Evolutionary conservation across 1,140 invertebrate genomes (phyloP).

Genomic region (Drosophila tristis): DNA sequence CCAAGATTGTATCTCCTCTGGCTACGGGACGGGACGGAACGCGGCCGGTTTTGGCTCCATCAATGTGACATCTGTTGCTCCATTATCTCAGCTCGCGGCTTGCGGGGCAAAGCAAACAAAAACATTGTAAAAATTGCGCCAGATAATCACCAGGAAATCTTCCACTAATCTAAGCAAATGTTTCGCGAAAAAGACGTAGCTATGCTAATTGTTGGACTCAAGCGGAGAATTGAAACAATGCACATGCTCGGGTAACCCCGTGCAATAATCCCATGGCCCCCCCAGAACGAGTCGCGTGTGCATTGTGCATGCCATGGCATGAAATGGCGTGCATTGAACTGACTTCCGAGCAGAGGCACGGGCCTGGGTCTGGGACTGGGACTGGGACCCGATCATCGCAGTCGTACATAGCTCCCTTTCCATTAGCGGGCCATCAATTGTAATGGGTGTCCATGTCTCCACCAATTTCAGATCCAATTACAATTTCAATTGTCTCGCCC

Average conservation of each 20-base stretch:
- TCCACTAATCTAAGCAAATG: too few species aligned
- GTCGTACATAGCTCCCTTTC: constrained; percentile 21
- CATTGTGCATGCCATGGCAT: constrained; percentile 21
- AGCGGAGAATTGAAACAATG: too few species aligned
- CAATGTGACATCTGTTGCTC: constrained; percentile 48
- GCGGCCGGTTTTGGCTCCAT: constrained; percentile 2
- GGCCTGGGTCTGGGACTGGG: too few species aligned
- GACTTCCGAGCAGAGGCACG: constrained; percentile 34
- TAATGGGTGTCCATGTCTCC: constrained; percentile 29
- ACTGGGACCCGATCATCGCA: constrained; percentile 37
- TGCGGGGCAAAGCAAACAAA: constrained; percentile 14
- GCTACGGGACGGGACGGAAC: neutral
- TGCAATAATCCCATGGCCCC: neutral
- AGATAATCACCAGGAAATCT: constrained; percentile 6
- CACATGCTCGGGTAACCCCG: too few species aligned
- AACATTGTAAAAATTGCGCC: constrained; percentile 31
- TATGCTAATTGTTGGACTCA: too few species aligned
- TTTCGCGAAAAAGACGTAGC: too few species aligned
- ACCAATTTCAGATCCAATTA: neutral
- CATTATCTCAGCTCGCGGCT: constrained; percentile 13
- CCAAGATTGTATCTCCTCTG: neutral
- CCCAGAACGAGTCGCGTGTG: constrained; percentile 37
- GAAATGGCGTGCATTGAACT: constrained; percentile 67
- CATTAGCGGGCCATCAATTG: constrained; percentile 38
- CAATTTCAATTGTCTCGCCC: constrained; percentile 31